These are phyloP conservation scores for Aphaenogaster ashmeadi DNA, from an alignment of 1,140 invertebrate genomes.

Conservation along the genomic window DNA sequence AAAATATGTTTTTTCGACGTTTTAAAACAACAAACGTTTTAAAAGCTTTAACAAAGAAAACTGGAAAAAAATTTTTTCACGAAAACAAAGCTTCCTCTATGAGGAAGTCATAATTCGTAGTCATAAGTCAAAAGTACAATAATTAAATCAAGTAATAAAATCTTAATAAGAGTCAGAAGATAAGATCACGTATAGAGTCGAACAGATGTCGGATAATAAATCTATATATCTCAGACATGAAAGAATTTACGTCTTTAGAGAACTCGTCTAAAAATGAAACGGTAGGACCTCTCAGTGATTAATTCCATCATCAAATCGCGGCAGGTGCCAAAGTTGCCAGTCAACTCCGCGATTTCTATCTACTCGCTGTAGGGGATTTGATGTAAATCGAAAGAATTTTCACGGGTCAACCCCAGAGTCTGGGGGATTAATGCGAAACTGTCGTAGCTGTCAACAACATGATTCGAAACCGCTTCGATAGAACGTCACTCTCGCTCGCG, in stretches of 20 bases:
- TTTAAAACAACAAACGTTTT: no score
- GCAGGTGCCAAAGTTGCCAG: neutral
- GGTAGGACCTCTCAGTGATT: neutral
- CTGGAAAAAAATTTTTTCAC: no score
- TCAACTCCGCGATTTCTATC: neutral
- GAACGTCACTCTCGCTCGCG: neutral
- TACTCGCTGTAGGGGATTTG: no score
- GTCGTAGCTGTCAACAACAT: neutral
- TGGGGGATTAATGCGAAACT: neutral
- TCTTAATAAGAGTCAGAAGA: no score
- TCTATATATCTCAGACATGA: neutral
- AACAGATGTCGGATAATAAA: neutral
- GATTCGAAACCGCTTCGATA: constrained; percentile 22
- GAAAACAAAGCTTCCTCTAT: no score
- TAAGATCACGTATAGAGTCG: no score
- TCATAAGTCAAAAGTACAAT: no score
- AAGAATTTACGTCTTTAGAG: neutral
- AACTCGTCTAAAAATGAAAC: neutral
- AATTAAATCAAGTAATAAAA: no score
- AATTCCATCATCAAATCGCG: neutral
- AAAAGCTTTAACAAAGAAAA: no score
- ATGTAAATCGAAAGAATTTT: neutral
- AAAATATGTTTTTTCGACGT: no score
- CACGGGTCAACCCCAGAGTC: neutral
- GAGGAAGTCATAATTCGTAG: no score